Evolutionary conservation across 2,113 vertebrate species (phyloP), one percentile per base, ranked within the genome.

Genomic region (Gopherus evgoodei): DNA sequence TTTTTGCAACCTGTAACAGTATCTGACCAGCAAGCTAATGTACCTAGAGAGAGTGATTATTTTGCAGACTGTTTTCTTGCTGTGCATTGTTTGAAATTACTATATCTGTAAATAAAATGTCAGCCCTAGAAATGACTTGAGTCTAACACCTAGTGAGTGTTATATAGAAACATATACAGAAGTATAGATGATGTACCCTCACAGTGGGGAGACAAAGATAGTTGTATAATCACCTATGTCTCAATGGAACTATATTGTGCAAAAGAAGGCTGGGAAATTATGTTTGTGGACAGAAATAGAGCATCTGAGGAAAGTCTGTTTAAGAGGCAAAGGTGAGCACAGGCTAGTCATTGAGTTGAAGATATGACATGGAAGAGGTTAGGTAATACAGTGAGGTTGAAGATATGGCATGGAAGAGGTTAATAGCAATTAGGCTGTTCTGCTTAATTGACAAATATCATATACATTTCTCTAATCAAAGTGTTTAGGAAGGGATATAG

Each of bases 91-190:
- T 57, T 57, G 25, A 57, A 57, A 57, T 57, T 57, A 57, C 25
- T 27, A 27, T 57, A 57, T 4, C 25, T 57, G 56, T 57, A 57
- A 57, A 57, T 57, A 57, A 57, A 57, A 57, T 57, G 27, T 11
- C 25, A 57, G 56, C 25, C 31, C 52, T 53, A 87, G 24, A 52
- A 49, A 44, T 3, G 24, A 25, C 53, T 92, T 8, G 19, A 62
- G 22, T 65, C 22, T 47, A 44, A 82, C 38, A 25, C 0, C 0
- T 65, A 19, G 17, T 44, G 49, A 0, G 0, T 24, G 8, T 79
- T 56, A 44, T 0, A 0, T 4, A 86, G 59, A 89, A 91, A 47
- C 49, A 12, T 38, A 11, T 3, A 84, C 56, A 79, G 78, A n/a
- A 62, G 25, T 54, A 79, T 24, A 86, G 89, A 44, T 21, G 21